Percentiles rank a stretch among this genome's conserved stretches.
Evolutionary conservation across 1,140 invertebrate species (phyloP).

Genomic region (Caenorhabditis remanei): DNA sequence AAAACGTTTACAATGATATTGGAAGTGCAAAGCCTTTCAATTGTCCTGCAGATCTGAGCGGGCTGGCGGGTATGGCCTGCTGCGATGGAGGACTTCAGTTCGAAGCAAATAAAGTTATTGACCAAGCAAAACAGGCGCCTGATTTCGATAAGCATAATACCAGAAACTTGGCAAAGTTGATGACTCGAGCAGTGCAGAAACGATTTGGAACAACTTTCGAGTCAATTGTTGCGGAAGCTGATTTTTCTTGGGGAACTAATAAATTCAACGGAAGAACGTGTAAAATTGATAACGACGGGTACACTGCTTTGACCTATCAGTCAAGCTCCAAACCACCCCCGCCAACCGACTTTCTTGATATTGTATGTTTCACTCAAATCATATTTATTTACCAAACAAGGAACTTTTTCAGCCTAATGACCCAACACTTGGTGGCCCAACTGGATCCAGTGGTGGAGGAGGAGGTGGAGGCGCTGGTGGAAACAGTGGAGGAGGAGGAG

Average conservation of each 20-base stretch:
- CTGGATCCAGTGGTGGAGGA: not conserved
- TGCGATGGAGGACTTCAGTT: constrained; percentile 37
- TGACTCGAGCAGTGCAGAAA: constrained; percentile 33
- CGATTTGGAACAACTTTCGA: constrained; percentile 18
- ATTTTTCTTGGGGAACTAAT: constrained; percentile 47
- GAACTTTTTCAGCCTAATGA: constrained; percentile 4
- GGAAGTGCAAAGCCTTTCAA: constrained; percentile 55
- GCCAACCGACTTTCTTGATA: constrained; percentile 23
- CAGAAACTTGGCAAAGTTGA: constrained; percentile 37
- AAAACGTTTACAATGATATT: constrained; percentile 50
- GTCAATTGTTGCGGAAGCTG: constrained; percentile 23
- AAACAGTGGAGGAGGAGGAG: not conserved
- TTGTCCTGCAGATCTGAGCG: constrained; percentile 16
- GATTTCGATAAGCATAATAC: constrained; percentile 46
- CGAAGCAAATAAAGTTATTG: constrained; percentile 34
- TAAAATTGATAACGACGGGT: constrained; percentile 31
- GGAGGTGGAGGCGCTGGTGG: not conserved
- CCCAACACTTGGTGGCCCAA: constrained; percentile 37
- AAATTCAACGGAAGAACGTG: constrained; percentile 44
- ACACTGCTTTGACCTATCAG: constrained; percentile 35
- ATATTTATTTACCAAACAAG: not conserved
- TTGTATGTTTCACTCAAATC: not conserved
- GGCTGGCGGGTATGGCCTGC: not conserved
- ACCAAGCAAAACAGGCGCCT: constrained; percentile 36
- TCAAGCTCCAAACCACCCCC: constrained; percentile 48